Evolutionary conservation across 2,888 invertebrate genomes (phyloP).

Genomic region (Xestoiulus laeticollis): DNA sequence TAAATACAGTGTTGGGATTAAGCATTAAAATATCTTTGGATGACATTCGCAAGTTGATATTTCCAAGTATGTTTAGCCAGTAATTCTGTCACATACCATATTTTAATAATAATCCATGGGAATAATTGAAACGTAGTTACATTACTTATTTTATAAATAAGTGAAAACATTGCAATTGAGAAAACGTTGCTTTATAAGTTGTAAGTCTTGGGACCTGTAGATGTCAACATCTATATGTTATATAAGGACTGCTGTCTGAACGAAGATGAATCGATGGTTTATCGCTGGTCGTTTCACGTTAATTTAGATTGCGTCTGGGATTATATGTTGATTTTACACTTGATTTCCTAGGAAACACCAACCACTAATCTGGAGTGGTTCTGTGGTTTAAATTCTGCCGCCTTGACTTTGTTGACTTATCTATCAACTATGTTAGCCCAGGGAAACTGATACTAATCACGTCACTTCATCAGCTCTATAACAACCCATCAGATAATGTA

Average conservation of each 20-base stretch:
- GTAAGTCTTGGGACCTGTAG: no score
- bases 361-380: not conserved
- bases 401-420: not conserved
- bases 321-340: conserved; percentile 27
- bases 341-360: not conserved
- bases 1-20: no score
- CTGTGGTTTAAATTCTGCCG: not conserved
- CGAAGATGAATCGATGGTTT: not conserved
- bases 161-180: no score
- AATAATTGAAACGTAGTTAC: no score
- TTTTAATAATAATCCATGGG: no score
- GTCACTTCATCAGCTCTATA: not conserved
- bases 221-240: no score
- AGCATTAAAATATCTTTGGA: no score
- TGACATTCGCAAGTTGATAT: no score
- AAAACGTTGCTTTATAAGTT: no score
- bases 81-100: no score
- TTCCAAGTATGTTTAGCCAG: no score
- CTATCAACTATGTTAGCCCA: not conserved
- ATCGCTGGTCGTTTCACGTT: not conserved
- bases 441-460: not conserved
- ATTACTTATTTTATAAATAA: no score
- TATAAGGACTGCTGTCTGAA: not conserved
- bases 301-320: not conserved
- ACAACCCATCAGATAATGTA: not conserved